A percentile compares a stretch with the other conserved stretches of the same genome.
These are phyloP conservation scores for Zaprionus kolodkinae DNA, from an alignment of 1,140 invertebrate species.

Conservation along the genomic window DNA sequence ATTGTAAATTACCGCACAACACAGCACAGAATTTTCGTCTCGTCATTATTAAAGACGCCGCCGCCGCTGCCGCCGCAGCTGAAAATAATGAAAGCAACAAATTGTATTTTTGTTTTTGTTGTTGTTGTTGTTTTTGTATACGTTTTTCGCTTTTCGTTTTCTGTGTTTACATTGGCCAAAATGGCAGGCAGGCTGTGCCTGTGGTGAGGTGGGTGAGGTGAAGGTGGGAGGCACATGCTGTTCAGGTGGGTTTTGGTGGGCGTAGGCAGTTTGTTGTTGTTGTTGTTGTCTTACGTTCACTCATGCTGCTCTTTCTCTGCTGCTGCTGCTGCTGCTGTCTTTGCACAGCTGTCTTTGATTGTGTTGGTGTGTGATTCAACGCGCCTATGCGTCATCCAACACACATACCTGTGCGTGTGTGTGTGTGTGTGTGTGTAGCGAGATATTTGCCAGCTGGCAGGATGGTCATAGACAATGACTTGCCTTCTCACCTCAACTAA, in stretches of 20 bases:
- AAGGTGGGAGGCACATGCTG: slow-evolving; percentile 11
- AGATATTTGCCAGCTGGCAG: slow-evolving; percentile 49
- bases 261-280: slow-evolving; percentile 46
- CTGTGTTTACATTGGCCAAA: slow-evolving; percentile 57
- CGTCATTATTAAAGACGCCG: slow-evolving; percentile 58
- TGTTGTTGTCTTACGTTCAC: slow-evolving; percentile 25
- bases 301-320: slow-evolving; percentile 7
- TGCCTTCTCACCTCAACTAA: neutral
- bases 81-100: slow-evolving; percentile 57
- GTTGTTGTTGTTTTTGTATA: slow-evolving; percentile 10
- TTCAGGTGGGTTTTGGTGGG: slow-evolving; percentile 38
- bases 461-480: slow-evolving; percentile 44
- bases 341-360: slow-evolving; percentile 6
- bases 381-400: slow-evolving; percentile 46
- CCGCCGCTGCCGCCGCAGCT: slow-evolving; percentile 41
- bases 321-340: neutral
- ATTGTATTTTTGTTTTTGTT: slow-evolving; percentile 30
- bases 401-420: neutral
- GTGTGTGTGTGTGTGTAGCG: slow-evolving; percentile 17
- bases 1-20: slow-evolving; percentile 71
- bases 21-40: slow-evolving; percentile 54
- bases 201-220: neutral
- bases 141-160: slow-evolving; percentile 27
- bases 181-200: slow-evolving; percentile 21
- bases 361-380: slow-evolving; percentile 52